Evolutionary conservation across 1,140 invertebrate genomes (phyloP).

Genomic region (Delia radicum): DNA sequence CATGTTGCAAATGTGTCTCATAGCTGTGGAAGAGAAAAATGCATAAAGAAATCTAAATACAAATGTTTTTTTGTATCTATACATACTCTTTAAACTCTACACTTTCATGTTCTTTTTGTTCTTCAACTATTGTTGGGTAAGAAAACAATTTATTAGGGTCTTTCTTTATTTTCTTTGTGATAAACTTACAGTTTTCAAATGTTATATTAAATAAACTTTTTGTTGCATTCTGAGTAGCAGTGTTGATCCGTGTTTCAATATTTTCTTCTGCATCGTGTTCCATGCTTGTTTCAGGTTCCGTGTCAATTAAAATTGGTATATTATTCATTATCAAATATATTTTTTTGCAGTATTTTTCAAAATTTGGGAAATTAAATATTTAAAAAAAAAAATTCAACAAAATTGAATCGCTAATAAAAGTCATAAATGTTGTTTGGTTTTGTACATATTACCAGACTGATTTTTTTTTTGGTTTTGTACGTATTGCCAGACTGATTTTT

Average conservation of each 20-base stretch:
- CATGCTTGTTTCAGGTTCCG: slow-evolving; percentile 25
- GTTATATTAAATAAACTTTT: slow-evolving; percentile 29
- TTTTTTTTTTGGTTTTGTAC: too few species aligned
- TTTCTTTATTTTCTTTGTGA: too few species aligned
- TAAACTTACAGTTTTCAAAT: slow-evolving; percentile 27
- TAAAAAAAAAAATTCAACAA: too few species aligned
- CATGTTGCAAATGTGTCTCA: slow-evolving; percentile 19
- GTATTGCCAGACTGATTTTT: too few species aligned
- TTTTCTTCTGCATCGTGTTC: slow-evolving; percentile 23
- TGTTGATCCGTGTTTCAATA: background rate
- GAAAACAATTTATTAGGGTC: background rate
- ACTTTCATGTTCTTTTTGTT: slow-evolving; percentile 4
- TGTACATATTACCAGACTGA: too few species aligned
- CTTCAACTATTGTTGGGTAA: background rate
- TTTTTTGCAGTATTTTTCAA: too few species aligned
- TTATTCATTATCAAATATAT: background rate
- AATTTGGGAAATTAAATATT: too few species aligned
- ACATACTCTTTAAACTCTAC: slow-evolving; percentile 22
- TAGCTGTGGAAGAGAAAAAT: slow-evolving; percentile 14
- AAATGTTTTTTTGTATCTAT: too few species aligned
- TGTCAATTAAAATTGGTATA: slow-evolving; percentile 26
- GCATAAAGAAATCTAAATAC: background rate
- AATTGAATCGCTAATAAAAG: too few species aligned
- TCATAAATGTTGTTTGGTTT: too few species aligned
- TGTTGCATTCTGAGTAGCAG: slow-evolving; percentile 10